Base-by-base conservation (phyloP, 2,888 invertebrate genomes). In the Gnatocerus cornutus region DNA sequence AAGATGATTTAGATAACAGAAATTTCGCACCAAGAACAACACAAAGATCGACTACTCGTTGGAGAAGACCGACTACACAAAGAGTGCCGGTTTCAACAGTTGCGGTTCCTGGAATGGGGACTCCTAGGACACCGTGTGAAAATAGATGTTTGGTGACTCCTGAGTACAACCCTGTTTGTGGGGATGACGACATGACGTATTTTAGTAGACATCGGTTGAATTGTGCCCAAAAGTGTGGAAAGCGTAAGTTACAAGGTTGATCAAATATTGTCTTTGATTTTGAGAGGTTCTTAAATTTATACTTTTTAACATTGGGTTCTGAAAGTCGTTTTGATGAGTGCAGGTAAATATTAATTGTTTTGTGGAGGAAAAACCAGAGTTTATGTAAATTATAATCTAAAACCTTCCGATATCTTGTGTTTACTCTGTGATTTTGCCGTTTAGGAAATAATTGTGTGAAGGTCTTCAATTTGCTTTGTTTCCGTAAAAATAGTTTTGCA, bases 101-200 rank as follows among this genome's bases (percentile, higher is more conserved):
- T 9, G 75, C 74, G 5, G 53, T 80, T 41, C 82, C 82, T 3
- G 81, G 81, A 29, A 79, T 77, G 78, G 80, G 75, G n/a, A 82
- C 81, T 0, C 76, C 78, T n/a, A 71, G 74, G 61, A 67, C 76
- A 2, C 63, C 75, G 2, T 84, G 84, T 66, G 79, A 82, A 63
- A 71, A 75, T 61, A 37, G 62, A 0, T 84, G 84, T 65, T 74
- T 61, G 21, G 77, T 78, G n/a, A 84, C 84, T 1, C 71, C 68
- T 7, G 78, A 84, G 53, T 84, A 82, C 65, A 81, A 83, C 71
- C 84, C 84, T 21, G 78, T 83, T 45, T 84, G 84, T 74, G 84
- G 82, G 1, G 76, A 78, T 27, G 79, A 84, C 65, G 73, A 74
- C 13, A 68, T 79, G 14, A 83, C 83, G 5, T 84, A 84, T 71